Conservation (phyloP, 2,888 invertebrate species). For the Tillus elongatus region DNA sequence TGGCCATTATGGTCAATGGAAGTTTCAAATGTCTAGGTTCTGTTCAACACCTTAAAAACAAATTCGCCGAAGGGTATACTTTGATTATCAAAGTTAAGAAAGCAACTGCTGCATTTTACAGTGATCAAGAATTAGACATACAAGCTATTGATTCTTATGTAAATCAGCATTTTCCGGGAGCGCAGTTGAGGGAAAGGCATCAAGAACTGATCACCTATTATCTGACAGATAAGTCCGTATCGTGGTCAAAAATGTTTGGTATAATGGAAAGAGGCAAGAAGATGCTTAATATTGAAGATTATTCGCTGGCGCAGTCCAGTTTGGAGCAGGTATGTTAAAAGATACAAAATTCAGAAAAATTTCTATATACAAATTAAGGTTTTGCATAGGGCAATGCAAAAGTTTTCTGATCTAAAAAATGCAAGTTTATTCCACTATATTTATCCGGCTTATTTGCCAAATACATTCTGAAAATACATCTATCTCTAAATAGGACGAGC, state of each 20-base stretch:
- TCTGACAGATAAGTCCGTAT: constrained; percentile 48
- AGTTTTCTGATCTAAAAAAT: no score
- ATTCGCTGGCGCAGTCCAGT: constrained; percentile 73
- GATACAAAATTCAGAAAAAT: not conserved
- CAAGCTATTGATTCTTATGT: constrained; percentile 29
- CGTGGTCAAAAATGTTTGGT: constrained; percentile 70
- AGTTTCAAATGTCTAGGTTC: constrained; percentile 71
- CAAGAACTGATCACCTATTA: constrained; percentile 66
- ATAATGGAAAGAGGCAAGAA: constrained; percentile 53
- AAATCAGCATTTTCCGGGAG: constrained; percentile 30
- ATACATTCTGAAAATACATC: not conserved
- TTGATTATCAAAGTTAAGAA: constrained; percentile 40
- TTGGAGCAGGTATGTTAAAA: constrained; percentile 54
- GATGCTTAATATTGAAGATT: constrained; percentile 58
- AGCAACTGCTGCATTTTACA: constrained; percentile 17
- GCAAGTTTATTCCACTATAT: no score
- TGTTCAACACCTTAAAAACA: constrained; percentile 72
- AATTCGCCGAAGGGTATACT: constrained; percentile 56
- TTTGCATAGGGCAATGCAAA: no score
- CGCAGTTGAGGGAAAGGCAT: constrained; percentile 54
- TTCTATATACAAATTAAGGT: constrained; percentile 2
- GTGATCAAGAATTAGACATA: constrained; percentile 18
- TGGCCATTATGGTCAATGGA: constrained; percentile 83
- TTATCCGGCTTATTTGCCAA: not conserved
- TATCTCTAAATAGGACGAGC: no score